Percentiles rank a stretch among this genome's conserved stretches.
These are phyloP conservation scores for Delia radicum DNA, from an alignment of 1,140 invertebrate genomes.

Conservation along the genomic window DNA sequence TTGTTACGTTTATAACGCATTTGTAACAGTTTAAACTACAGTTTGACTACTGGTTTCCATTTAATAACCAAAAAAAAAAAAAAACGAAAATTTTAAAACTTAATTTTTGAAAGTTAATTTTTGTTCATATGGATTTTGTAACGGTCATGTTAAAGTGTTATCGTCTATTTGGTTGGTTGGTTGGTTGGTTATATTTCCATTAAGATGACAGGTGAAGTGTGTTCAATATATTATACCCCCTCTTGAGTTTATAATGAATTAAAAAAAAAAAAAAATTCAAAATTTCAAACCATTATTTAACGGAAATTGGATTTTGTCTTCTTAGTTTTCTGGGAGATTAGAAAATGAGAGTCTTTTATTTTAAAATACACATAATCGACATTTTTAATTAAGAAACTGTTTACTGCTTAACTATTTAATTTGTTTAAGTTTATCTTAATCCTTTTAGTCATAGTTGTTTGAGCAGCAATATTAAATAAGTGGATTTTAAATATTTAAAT, in stretches of 20 bases:
- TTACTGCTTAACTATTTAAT: neutral
- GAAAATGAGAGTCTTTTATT: neutral
- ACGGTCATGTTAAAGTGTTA: neutral
- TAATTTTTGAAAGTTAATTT: neutral
- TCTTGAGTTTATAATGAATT: too few relatives aligned
- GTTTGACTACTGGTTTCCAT: neutral
- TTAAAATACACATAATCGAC: neutral
- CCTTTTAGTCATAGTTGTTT: neutral
- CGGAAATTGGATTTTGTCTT: neutral
- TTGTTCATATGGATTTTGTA: neutral
- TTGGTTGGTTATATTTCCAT: neutral
- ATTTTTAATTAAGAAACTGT: neutral
- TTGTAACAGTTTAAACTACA: neutral
- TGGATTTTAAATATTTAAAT: too few relatives aligned
- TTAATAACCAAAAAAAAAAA: too few relatives aligned
- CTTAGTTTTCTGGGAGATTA: neutral
- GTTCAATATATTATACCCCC: neutral
- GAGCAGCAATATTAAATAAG: too few relatives aligned
- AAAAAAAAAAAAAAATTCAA: too few relatives aligned
- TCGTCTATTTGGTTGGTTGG: neutral
- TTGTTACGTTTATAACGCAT: neutral
- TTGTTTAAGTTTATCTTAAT: slow-evolving; percentile 8
- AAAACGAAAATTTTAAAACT: too few relatives aligned
- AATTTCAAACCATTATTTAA: too few relatives aligned
- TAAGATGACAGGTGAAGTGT: slow-evolving; percentile 3